Percentiles rank a stretch among this genome's conserved stretches.
phyloP scores from a whole-genome alignment of 2,113 vertebrate genomes.

The Hypomesus transpacificus region DNA sequence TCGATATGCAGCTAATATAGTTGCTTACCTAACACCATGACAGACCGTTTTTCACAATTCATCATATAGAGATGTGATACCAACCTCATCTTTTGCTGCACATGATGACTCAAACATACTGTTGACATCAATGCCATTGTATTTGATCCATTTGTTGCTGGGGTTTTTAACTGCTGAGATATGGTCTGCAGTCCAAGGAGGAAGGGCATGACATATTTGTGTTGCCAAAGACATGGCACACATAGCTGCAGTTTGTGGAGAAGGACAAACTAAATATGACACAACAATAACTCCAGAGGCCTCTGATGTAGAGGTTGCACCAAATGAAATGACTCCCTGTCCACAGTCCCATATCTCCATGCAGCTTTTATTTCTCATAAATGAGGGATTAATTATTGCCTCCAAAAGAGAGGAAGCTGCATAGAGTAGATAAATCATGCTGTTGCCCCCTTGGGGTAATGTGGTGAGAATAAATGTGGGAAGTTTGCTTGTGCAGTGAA shows the following conservation, averaged over 20 bases:
- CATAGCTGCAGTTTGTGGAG: neutral
- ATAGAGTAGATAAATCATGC: conserved; percentile 29
- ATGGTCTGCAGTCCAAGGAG: neutral
- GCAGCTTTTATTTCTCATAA: conserved; percentile 28
- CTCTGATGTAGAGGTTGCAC: conserved; percentile 13
- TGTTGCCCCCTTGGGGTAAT: conserved; percentile 2
- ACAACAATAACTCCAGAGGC: neutral
- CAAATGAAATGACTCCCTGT: conserved; percentile 17
- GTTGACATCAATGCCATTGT: no score
- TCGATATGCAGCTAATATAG: no score
- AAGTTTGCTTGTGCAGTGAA: conserved; percentile 1
- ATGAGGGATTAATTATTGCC: conserved; percentile 39
- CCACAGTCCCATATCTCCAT: conserved; percentile 21
- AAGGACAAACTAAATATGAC: conserved; percentile 2
- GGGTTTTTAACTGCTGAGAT: no score
- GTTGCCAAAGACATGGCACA: no score
- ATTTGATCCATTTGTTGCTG: no score
- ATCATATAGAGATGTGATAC: no score
- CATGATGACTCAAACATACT: no score
- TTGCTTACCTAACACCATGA: no score
- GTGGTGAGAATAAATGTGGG: conserved; percentile 6
- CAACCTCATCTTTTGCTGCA: no score
- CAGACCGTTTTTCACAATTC: no score
- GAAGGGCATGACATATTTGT: no score
- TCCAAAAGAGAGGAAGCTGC: conserved; percentile 25